phyloP scores from a whole-genome alignment of 2,797 vertebrate genomes.

The Arnoldichthys spilopterus region DNA sequence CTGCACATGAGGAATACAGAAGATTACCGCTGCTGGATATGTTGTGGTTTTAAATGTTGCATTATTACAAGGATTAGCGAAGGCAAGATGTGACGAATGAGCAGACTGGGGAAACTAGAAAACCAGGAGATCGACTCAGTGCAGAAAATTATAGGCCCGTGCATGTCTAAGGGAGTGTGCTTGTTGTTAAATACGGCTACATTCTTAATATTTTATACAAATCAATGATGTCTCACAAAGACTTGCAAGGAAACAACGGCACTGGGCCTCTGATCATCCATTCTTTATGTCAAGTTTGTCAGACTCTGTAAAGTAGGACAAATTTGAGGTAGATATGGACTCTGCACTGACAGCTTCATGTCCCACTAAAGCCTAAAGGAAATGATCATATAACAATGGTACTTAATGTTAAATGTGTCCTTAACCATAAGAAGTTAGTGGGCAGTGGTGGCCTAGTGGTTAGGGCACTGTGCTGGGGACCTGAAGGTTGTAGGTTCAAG shows the following conservation, averaged over 20 bases:
- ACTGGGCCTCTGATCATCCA: constrained; percentile 2
- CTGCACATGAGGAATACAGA: constrained; percentile 25
- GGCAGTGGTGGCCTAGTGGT: too few relatives aligned
- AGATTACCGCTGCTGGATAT: constrained; percentile 46
- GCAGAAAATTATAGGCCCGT: constrained; percentile 32
- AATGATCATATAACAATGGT: background rate
- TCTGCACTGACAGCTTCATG: constrained; percentile 17
- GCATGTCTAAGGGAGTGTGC: constrained; percentile 3
- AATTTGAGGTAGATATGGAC: constrained; percentile 28
- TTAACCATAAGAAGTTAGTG: background rate
- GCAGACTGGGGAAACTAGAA: constrained; percentile 32
- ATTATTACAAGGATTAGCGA: constrained; percentile 48
- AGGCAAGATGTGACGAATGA: constrained; percentile 37
- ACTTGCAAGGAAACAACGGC: constrained; percentile 23
- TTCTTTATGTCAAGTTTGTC: constrained; percentile 37
- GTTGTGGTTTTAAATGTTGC: constrained; percentile 44
- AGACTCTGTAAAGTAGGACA: constrained; percentile 48
- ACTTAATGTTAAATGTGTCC: background rate
- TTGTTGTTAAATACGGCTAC: constrained; percentile 35
- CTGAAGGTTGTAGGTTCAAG: too few relatives aligned
- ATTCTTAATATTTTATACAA: constrained; percentile 29
- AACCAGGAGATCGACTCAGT: background rate
- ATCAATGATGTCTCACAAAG: constrained; percentile 38
- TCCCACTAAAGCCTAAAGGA: constrained; percentile 20
- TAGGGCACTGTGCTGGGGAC: too few relatives aligned